These are phyloP conservation scores for Clanis bilineata DNA, from an alignment of 2,888 invertebrate species.

Conservation along the genomic window DNA sequence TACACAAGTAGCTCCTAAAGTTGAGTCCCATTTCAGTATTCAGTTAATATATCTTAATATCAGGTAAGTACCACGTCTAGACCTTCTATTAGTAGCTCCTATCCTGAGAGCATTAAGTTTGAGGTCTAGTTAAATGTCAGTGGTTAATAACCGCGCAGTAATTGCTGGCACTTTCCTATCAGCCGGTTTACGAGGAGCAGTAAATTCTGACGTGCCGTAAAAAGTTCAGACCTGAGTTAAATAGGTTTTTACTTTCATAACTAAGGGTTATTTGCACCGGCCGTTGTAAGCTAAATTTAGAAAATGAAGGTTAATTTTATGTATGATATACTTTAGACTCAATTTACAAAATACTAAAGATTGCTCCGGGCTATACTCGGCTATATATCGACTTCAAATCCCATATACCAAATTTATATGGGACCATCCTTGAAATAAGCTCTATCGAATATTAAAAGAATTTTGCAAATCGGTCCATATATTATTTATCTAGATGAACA, in stretches of 20 bases:
- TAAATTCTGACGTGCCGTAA: conserved; percentile 18
- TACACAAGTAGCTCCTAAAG: too few species aligned
- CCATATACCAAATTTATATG: too few species aligned
- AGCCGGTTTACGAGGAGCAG: conserved; percentile 3
- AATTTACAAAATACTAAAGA: too few species aligned
- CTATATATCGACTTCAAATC: too few species aligned
- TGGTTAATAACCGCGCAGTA: background rate
- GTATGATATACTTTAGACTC: too few species aligned
- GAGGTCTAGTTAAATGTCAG: background rate
- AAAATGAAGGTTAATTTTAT: background rate
- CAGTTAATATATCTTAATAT: too few species aligned
- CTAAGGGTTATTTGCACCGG: background rate
- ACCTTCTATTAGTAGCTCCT: background rate
- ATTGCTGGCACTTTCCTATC: conserved; percentile 8
- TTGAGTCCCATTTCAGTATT: too few species aligned
- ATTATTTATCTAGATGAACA: too few species aligned
- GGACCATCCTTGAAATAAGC: too few species aligned
- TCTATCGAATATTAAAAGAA: too few species aligned
- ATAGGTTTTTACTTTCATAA: conserved; percentile 30
- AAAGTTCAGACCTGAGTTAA: conserved; percentile 22
- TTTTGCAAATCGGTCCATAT: too few species aligned
- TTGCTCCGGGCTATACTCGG: too few species aligned
- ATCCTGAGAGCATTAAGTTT: background rate
- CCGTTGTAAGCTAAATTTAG: background rate
- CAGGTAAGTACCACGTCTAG: background rate